Conservation (phyloP, 2,888 invertebrate genomes). For the Cataglyphis livida region DNA sequence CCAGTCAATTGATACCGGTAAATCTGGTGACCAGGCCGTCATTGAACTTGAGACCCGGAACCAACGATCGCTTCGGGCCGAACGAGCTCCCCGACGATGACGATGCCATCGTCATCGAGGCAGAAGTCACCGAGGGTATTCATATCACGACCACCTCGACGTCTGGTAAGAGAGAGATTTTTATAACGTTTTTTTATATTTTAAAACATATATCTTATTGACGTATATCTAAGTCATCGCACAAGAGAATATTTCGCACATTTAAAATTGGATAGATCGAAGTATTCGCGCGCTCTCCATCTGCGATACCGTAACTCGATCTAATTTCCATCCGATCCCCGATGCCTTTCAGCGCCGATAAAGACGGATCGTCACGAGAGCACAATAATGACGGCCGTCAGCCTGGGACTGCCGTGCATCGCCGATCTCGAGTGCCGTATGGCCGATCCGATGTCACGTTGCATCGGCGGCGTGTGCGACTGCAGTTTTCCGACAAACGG, state of each 20-base stretch:
- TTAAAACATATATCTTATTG: neutral
- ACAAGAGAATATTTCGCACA: no score
- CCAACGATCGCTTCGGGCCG: constrained; percentile 68
- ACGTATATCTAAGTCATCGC: neutral
- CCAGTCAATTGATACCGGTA: constrained; percentile 73
- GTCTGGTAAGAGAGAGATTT: constrained; percentile 42
- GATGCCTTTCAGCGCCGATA: constrained; percentile 71
- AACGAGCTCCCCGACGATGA: constrained; percentile 79
- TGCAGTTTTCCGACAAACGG: constrained; percentile 88
- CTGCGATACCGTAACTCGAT: neutral
- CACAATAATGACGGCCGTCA: constrained; percentile 86
- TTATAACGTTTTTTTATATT: neutral
- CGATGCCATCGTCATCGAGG: constrained; percentile 82
- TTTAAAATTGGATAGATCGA: neutral
- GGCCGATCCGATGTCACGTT: constrained; percentile 92
- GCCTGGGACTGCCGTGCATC: constrained; percentile 92
- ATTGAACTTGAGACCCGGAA: constrained; percentile 63
- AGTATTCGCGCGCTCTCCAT: neutral
- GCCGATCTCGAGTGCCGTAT: constrained; percentile 92
- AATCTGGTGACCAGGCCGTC: constrained; percentile 78
- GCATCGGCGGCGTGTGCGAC: constrained; percentile 92
- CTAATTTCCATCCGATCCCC: neutral
- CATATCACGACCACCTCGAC: constrained; percentile 40
- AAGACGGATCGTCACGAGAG: constrained; percentile 83
- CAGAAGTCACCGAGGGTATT: constrained; percentile 76